Conservation (phyloP, 1,140 invertebrate species). For the Cydia fagiglandana region DNA sequence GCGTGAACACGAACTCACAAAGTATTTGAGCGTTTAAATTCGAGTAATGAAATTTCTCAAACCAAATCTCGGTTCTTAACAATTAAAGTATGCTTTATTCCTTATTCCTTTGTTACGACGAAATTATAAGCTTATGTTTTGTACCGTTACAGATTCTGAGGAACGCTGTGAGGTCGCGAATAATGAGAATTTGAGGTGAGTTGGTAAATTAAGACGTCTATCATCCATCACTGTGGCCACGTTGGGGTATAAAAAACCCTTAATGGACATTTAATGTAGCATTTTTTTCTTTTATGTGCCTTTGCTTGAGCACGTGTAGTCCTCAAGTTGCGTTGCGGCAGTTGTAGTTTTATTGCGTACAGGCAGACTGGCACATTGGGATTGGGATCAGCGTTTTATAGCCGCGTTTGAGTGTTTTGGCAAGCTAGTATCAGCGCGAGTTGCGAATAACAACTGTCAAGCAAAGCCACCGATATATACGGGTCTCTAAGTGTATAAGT, state of each 20-base stretch:
- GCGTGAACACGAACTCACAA: conserved; percentile 17
- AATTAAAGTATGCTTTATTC: conserved; percentile 23
- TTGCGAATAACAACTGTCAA: no score
- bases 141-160: conserved; percentile 55
- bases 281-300: conserved; percentile 38
- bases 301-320: conserved; percentile 14
- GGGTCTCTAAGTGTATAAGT: no score
- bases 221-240: conserved; percentile 35
- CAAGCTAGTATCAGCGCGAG: no score
- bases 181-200: conserved; percentile 65
- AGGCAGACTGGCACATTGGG: no score
- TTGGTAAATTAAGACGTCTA: conserved; percentile 42
- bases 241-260: conserved; percentile 30
- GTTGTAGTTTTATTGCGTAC: neutral
- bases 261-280: conserved; percentile 46
- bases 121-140: conserved; percentile 32
- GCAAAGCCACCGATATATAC: no score
- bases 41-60: conserved; percentile 1
- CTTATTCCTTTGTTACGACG: conserved; percentile 18
- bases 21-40: conserved; percentile 14
- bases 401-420: no score
- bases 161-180: conserved; percentile 38
- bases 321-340: neutral
- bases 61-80: conserved; percentile 10
- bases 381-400: no score